Percentiles rank a stretch among this genome's conserved stretches.
These are phyloP conservation scores for Phataginus tricuspis DNA, from an alignment of 2,797 vertebrate genomes.

Conservation along the genomic window DNA sequence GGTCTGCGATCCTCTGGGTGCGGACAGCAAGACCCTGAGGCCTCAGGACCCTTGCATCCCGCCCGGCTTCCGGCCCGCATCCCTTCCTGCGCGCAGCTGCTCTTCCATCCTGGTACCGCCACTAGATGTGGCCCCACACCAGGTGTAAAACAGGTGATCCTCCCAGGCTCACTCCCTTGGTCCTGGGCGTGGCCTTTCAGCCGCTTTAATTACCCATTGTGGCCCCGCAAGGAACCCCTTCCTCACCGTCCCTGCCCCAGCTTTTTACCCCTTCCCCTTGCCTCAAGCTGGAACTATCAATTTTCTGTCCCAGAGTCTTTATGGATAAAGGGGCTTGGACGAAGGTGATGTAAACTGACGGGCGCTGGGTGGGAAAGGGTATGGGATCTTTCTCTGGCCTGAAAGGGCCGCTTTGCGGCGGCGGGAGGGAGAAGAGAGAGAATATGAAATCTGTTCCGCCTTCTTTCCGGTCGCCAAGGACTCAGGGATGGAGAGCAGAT, in stretches of 20 bases:
- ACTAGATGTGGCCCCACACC: not conserved
- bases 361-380: not conserved
- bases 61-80: accelerated
- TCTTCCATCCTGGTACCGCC: accelerated
- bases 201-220: not conserved
- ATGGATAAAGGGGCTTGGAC: not conserved
- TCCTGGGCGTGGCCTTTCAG: not conserved
- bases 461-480: not conserved
- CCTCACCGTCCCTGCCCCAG: not conserved
- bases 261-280: not conserved
- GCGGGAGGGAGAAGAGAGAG: not conserved
- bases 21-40: not conserved
- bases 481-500: not conserved
- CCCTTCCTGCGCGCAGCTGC: accelerated
- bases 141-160: not conserved
- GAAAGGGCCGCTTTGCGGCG: not conserved
- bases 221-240: not conserved
- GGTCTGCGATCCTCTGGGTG: not conserved
- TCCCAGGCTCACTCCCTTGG: not conserved
- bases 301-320: not conserved
- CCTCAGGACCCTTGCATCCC: accelerated
- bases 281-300: not conserved
- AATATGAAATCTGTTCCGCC: not conserved
- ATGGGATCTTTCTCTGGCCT: not conserved
- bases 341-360: not conserved